Evolutionary conservation across 2,113 vertebrate species (phyloP), one percentile per base, ranked within the genome.

Genomic region (Lepus americanus): DNA sequence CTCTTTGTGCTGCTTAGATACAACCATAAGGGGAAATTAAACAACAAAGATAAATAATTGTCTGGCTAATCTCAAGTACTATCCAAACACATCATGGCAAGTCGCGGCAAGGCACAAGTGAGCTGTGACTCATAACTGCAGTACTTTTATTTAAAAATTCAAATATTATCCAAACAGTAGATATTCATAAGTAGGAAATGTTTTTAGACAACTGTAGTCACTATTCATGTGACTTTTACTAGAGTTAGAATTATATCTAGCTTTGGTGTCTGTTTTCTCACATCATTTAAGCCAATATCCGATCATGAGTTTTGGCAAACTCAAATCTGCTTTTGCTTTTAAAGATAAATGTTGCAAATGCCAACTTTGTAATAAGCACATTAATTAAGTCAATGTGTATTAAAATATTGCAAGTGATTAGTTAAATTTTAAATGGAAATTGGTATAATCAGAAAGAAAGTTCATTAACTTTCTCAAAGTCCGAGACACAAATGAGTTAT

Each of bases 21-120:
- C 6, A 88, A 14, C 44, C 90, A 74, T 89, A 95, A 82, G 76
- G 87, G 39, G 84, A 94, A 94, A 96, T 81, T 93, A 95, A 95
- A 84, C 83, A 93, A 94, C 87, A 95, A 95, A 89, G 90, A 90
- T 92, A 97, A 97, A 95, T 96, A 96, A 93, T 85, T 85, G 80
- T 96, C 73, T 96, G 80, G 53, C 69, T 94, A 86, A 77, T 92
- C 79, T 96, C 83, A 89, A 51, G 12, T 76, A 94, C 89, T 92
- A 94, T 53, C 70, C 93, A 93, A 85, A 96, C 77, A 95, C 17
- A 90, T 80, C 83, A 73, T 73, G 51, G 61, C 1, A 0, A 95
- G 76, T 91, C 66, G 33, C 55, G 59, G 59, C n/a, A 80, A 95
- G 69, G 16, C 89, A 92, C 8, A 20, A 83, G 63, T 16, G 82